Evolutionary conservation across 2,888 invertebrate genomes (phyloP).

Genomic region (Xestia xanthographa): DNA sequence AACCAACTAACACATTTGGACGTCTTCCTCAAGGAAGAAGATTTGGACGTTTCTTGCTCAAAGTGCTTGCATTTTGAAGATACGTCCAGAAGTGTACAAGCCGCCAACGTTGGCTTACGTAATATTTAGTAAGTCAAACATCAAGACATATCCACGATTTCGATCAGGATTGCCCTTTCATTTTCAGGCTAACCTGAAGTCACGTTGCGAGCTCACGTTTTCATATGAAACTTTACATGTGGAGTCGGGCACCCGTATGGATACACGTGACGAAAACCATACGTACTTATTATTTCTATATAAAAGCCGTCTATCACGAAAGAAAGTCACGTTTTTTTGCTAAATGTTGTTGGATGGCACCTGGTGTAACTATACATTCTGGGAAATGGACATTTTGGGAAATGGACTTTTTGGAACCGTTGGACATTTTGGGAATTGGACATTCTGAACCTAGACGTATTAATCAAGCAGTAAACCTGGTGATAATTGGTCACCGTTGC

Average conservation of each 20-base stretch:
- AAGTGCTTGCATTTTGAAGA: neutral
- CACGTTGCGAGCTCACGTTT: conserved; percentile 32
- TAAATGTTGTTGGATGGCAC: neutral
- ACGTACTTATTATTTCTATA: conserved; percentile 4
- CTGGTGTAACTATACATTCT: no score
- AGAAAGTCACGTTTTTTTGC: neutral
- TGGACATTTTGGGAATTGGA: no score
- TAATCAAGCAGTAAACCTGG: neutral
- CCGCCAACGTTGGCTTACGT: no score
- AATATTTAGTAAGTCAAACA: conserved; percentile 1
- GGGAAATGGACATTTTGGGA: no score
- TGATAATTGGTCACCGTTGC: neutral
- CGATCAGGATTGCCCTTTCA: conserved; percentile 16
- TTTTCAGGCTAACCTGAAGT: neutral
- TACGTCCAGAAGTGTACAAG: neutral
- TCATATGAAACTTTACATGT: neutral
- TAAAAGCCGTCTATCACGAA: neutral
- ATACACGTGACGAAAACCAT: conserved; percentile 11
- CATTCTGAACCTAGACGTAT: no score
- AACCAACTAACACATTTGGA: no score
- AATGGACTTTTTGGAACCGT: no score
- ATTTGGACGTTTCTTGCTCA: no score
- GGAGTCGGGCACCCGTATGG: neutral
- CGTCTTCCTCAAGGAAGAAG: no score
- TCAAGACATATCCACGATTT: neutral